phyloP scores from a whole-genome alignment of 2,113 vertebrate genomes.

The Anarhynchus alexandrinus region DNA sequence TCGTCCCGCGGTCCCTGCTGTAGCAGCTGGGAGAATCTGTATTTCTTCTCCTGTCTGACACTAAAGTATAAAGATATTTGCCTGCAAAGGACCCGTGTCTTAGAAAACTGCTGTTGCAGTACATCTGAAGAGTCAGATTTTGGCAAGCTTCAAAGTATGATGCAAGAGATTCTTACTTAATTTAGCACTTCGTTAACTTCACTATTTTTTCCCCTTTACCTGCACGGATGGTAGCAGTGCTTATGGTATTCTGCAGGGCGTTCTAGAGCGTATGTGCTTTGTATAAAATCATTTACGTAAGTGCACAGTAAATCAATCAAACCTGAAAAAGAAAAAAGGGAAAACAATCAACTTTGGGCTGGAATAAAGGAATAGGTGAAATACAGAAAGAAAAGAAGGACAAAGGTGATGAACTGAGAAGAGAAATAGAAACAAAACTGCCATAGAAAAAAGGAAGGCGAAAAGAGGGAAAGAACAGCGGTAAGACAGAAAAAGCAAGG shows the following conservation, averaged over 20 bases:
- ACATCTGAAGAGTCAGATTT: constrained; percentile 29
- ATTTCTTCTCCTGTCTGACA: not conserved
- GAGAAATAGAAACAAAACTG: not conserved
- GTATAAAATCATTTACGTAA: not conserved
- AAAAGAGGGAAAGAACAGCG: not conserved
- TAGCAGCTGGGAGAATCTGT: not conserved
- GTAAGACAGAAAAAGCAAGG: not conserved
- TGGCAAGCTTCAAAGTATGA: constrained; percentile 43
- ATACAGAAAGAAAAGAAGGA: not conserved
- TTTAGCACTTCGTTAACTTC: constrained; percentile 41
- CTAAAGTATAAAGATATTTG: not conserved
- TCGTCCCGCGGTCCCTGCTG: not conserved
- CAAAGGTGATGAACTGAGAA: not conserved
- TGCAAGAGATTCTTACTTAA: constrained; percentile 52
- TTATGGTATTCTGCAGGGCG: not conserved
- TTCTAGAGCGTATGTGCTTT: not conserved
- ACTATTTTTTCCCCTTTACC: not conserved
- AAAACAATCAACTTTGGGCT: not conserved
- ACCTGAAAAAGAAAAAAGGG: not conserved
- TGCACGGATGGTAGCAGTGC: not conserved
- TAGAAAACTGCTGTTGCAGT: constrained; percentile 7
- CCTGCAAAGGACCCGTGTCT: not conserved
- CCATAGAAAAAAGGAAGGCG: not conserved
- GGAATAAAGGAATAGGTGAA: not conserved
- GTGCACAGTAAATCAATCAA: constrained; percentile 31